These are phyloP conservation scores for Eumeta japonica DNA, from an alignment of 1,140 invertebrate genomes.

Conservation along the genomic window DNA sequence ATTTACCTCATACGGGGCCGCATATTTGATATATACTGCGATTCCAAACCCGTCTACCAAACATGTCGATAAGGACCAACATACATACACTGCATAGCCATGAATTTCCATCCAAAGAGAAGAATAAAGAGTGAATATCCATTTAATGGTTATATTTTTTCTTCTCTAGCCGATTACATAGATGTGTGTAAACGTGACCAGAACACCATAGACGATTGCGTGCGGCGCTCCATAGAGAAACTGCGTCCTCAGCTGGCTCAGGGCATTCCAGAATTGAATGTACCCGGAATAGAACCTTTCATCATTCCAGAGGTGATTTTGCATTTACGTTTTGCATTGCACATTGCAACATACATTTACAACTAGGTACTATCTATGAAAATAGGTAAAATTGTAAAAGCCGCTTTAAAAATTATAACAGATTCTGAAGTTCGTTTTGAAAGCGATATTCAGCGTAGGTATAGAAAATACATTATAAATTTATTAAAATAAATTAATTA, in stretches of 20 bases:
- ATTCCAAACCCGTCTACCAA: too few relatives aligned
- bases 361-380: too few relatives aligned
- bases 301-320: constrained; percentile 52
- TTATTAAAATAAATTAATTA: background rate
- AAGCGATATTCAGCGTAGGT: background rate
- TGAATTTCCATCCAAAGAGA: too few relatives aligned
- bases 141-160: constrained; percentile 6
- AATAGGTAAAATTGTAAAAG: too few relatives aligned
- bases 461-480: background rate
- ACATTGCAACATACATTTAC: background rate
- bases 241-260: constrained; percentile 52
- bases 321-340: constrained; percentile 2
- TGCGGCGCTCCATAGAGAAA: constrained; percentile 54
- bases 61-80: too few relatives aligned
- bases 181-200: constrained; percentile 64
- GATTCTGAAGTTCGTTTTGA: background rate
- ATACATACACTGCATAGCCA: too few relatives aligned
- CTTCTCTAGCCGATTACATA: constrained; percentile 64
- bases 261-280: constrained; percentile 65
- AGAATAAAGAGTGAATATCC: too few relatives aligned
- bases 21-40: too few relatives aligned
- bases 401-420: background rate
- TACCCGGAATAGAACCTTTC: constrained; percentile 65
- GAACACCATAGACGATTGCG: constrained; percentile 61
- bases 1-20: too few relatives aligned